Conservation (phyloP, 2,888 invertebrate genomes). For the Cosmia pyralina region DNA sequence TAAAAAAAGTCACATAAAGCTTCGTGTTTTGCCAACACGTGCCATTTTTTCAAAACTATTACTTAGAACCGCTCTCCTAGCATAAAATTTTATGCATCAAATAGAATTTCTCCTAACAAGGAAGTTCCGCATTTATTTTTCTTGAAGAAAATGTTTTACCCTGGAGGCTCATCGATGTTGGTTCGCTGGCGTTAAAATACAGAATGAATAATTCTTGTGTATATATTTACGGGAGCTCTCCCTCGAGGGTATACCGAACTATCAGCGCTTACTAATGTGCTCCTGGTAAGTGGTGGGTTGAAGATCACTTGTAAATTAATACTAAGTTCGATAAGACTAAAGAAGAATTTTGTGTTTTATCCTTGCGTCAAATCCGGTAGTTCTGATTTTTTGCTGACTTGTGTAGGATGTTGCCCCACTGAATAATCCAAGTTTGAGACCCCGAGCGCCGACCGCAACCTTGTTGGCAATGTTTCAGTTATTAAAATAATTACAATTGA, state of each 20-base stretch:
- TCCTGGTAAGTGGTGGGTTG: conserved; percentile 32
- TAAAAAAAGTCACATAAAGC: neutral
- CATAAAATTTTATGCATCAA: conserved; percentile 38
- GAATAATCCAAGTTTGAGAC: too few species aligned
- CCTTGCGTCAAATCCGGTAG: too few species aligned
- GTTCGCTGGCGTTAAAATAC: conserved; percentile 58
- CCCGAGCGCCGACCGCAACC: too few species aligned
- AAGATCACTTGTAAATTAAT: conserved; percentile 47
- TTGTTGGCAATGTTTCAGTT: too few species aligned
- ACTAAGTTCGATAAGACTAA: conserved; percentile 11
- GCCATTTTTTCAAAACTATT: conserved; percentile 19
- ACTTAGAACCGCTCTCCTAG: neutral
- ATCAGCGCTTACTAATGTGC: conserved; percentile 42
- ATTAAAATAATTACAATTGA: too few species aligned
- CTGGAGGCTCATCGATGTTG: conserved; percentile 45
- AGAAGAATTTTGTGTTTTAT: too few species aligned
- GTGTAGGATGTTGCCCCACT: too few species aligned
- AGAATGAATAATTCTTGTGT: conserved; percentile 51
- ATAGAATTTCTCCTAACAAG: conserved; percentile 45
- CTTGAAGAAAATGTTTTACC: conserved; percentile 50
- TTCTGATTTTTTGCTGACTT: too few species aligned
- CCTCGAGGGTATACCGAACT: conserved; percentile 47
- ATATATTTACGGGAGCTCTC: conserved; percentile 44
- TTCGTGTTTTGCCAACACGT: neutral
- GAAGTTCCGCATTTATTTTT: conserved; percentile 45